A percentile compares a stretch with the other conserved stretches of the same genome.
Conservation (phyloP, 1,140 invertebrate genomes). For the Cydia strobilella region DNA sequence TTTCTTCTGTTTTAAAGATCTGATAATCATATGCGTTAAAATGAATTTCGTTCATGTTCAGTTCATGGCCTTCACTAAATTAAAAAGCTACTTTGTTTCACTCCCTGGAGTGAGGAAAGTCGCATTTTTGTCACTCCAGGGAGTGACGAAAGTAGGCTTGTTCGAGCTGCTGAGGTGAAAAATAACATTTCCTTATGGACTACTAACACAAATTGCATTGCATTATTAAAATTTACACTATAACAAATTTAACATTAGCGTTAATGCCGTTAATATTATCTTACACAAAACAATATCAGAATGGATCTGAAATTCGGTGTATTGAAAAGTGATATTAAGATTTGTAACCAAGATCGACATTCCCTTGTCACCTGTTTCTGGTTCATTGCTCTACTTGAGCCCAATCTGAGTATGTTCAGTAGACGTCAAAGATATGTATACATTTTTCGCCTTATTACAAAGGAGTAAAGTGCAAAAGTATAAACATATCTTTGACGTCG, state of each 20-base stretch:
- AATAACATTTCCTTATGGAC: neutral
- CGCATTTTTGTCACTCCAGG: no score
- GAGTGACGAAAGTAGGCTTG: no score
- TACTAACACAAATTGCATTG: neutral
- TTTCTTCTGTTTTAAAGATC: no score
- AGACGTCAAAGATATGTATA: no score
- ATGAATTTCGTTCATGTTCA: no score
- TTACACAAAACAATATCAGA: neutral
- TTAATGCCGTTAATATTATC: slow-evolving; percentile 2
- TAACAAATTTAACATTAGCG: neutral
- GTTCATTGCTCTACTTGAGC: slow-evolving; percentile 15
- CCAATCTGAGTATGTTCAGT: neutral
- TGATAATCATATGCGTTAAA: neutral
- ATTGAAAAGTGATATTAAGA: neutral
- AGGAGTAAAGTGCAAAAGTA: no score
- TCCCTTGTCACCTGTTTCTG: slow-evolving; percentile 12
- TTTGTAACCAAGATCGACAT: slow-evolving; percentile 7
- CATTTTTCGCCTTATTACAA: no score
- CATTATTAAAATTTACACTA: neutral
- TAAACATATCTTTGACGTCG: no score
- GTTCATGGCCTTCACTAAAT: no score
- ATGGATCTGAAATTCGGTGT: neutral
- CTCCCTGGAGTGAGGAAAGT: no score
- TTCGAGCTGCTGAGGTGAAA: no score
- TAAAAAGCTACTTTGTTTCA: no score